Evolutionary conservation across 2,113 vertebrate species (phyloP).

Genomic region (Lycocorax pyrrhopterus): DNA sequence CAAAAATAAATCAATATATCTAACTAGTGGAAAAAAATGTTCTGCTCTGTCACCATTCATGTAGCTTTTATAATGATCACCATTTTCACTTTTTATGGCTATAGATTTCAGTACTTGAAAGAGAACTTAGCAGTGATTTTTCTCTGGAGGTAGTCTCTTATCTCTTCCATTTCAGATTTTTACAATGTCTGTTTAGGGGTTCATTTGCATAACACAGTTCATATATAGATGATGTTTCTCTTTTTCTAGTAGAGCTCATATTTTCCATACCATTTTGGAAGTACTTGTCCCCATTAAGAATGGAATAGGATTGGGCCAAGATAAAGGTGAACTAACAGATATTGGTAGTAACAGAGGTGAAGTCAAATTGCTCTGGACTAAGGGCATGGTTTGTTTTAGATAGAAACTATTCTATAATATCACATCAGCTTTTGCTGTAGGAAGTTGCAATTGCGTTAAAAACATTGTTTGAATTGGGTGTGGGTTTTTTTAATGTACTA

Average conservation of each 20-base stretch:
- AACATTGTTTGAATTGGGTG: background rate
- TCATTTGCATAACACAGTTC: background rate
- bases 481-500: background rate
- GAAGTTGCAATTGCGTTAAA: background rate
- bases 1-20: background rate
- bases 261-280: background rate
- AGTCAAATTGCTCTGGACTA: conserved; percentile 11
- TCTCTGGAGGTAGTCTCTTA: background rate
- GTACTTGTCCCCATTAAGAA: background rate
- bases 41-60: background rate
- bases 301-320: background rate
- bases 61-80: background rate
- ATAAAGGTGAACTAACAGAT: background rate
- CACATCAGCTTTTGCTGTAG: background rate
- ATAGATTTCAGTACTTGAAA: background rate
- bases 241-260: background rate
- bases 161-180: background rate
- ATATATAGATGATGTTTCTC: background rate
- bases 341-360: background rate
- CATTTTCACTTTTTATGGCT: background rate
- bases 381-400: background rate
- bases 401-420: background rate
- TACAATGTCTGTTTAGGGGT: background rate
- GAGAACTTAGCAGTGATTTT: background rate
- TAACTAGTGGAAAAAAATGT: background rate